Evolutionary conservation across 2,113 vertebrate genomes (phyloP).

Genomic region (Onychorhynchus coronatus): DNA sequence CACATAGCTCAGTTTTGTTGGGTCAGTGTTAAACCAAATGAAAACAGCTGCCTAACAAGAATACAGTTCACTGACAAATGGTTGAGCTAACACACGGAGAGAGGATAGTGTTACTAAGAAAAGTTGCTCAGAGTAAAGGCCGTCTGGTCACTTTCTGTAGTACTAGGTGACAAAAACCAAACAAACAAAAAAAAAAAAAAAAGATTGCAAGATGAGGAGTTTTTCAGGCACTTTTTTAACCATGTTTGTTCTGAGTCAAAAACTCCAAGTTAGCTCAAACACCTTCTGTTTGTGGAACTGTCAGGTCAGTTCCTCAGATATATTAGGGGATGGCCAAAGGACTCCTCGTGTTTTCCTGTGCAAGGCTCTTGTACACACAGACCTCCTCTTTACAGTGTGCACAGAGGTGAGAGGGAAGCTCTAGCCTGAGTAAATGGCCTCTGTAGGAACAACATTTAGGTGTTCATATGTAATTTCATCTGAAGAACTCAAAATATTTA

Average conservation of each 20-base stretch:
- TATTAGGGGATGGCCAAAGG: neutral
- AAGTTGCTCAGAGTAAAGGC: neutral
- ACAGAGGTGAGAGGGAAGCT: neutral
- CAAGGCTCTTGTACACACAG: neutral
- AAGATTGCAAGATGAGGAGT: neutral
- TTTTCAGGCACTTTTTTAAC: neutral
- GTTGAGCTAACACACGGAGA: neutral
- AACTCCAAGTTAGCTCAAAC: neutral
- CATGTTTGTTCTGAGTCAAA: neutral
- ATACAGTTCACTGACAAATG: conserved; percentile 26
- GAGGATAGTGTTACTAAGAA: neutral
- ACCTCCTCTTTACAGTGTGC: neutral
- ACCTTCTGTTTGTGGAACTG: neutral
- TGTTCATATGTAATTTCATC: neutral
- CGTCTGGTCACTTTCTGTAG: neutral
- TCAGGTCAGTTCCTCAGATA: neutral
- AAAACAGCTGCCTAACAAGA: conserved; percentile 27
- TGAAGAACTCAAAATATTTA: neutral
- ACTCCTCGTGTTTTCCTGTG: neutral
- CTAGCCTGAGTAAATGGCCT: neutral
- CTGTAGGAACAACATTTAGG: neutral
- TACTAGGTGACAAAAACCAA: neutral
- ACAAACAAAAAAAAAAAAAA: neutral
- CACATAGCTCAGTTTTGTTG: neutral
- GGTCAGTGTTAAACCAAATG: neutral